A percentile compares a stretch with the other conserved stretches of the same genome.
Evolutionary conservation across 2,888 invertebrate genomes (phyloP).

Genomic region (Cepaea hortensis): DNA sequence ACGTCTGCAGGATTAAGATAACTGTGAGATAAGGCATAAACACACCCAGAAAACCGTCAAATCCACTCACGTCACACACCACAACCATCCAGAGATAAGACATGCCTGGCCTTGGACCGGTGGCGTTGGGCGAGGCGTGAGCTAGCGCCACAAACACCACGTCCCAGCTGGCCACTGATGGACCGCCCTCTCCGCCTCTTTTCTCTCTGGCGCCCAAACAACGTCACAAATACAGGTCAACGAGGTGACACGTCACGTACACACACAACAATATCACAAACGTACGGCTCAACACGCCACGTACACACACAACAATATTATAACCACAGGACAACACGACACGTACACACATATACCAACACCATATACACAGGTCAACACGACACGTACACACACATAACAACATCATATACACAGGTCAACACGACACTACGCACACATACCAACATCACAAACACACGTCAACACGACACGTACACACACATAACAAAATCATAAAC

Average conservation of each 20-base stretch:
- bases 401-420: slow-evolving; percentile 9
- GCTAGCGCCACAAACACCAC: too few relatives aligned
- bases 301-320: slow-evolving; percentile 5
- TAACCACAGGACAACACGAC: neutral
- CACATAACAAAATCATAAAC: neutral
- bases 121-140: too few relatives aligned
- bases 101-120: too few relatives aligned
- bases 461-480: neutral
- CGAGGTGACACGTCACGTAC: neutral
- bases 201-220: too few relatives aligned
- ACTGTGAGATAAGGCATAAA: too few relatives aligned
- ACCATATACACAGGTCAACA: neutral
- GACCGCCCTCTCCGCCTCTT: too few relatives aligned
- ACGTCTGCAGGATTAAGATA: too few relatives aligned
- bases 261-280: slow-evolving; percentile 23
- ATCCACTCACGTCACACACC: too few relatives aligned
- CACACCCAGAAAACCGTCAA: too few relatives aligned
- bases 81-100: too few relatives aligned
- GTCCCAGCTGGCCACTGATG: too few relatives aligned
- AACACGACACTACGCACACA: slow-evolving; percentile 19
- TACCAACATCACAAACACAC: neutral
- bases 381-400: slow-evolving; percentile 25
- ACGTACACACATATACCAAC: neutral
- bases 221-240: too few relatives aligned
- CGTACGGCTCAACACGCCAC: slow-evolving; percentile 1